Conservation (phyloP, 2,888 invertebrate genomes). For the Gymnocheta viridis region DNA sequence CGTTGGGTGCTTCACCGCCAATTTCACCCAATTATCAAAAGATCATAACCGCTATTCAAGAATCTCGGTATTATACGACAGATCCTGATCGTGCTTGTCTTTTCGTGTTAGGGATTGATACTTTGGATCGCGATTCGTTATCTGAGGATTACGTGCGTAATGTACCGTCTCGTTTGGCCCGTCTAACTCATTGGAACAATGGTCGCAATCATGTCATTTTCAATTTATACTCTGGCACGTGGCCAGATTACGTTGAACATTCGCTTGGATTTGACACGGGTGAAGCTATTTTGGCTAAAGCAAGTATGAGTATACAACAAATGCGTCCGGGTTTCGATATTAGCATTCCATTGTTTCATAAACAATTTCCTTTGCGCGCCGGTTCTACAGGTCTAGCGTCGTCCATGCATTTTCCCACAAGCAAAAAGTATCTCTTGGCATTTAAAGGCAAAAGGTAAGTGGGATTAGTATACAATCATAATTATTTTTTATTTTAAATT, state of each 20-base stretch:
- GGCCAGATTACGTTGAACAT: conserved; percentile 98
- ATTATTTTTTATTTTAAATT: too few species aligned
- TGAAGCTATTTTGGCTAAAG: conserved; percentile 97
- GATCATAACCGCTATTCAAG: conserved; percentile 93
- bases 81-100: conserved; percentile 96
- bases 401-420: conserved; percentile 91
- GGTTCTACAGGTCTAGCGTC: conserved; percentile 91
- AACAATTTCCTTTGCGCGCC: conserved; percentile 94
- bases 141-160: conserved; percentile 96
- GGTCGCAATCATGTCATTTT: conserved; percentile 98
- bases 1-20: conserved; percentile 84
- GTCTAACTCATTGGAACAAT: conserved; percentile 93
- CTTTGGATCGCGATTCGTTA: conserved; percentile 96
- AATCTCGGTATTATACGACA: conserved; percentile 94
- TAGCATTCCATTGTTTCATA: conserved; percentile 95
- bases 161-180: conserved; percentile 89
- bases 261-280: conserved; percentile 95
- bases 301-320: conserved; percentile 94
- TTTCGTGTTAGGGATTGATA: conserved; percentile 96
- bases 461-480: too few species aligned
- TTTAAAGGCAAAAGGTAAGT: conserved; percentile 94
- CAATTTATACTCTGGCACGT: conserved; percentile 99
- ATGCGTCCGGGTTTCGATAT: conserved; percentile 96
- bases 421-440: conserved; percentile 93
- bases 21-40: conserved; percentile 94